Base-by-base conservation (phyloP, 1,140 invertebrate genomes). In the Caenorhabditis inopinata region DNA sequence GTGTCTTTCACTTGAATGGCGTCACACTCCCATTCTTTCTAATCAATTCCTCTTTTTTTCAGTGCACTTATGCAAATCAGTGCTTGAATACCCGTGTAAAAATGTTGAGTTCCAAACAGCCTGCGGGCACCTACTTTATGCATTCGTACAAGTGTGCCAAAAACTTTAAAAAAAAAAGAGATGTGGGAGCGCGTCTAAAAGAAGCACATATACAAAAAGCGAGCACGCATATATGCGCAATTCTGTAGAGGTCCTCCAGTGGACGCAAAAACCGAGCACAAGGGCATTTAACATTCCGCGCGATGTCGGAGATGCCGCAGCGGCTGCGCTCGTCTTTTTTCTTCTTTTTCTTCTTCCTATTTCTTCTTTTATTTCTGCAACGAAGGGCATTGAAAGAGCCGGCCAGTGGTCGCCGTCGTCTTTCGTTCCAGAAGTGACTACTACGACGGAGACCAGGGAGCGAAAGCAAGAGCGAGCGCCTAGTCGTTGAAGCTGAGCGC, bases 361-460 rank as follows among this genome's bases (percentile, higher is more conserved):
- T n/a, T n/a, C n/a, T 58, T 58, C 27, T 58, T 58, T 58, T 58
- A n/a, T 68, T 42, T 68, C 38, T 68, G 58, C 58, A 68, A 68
- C 58, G 58, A 42, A 35, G 32, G 32, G 58, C 16, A 35, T 18
- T 12, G 49, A 53, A 7, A 32, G 27, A 58, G 51, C 32, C 16
- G 58, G 32, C 58, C 32, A 68, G 5, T 68, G 58, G 58, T 68
- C 58, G 58, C 58, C 58, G n/a, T 42, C 58, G 32, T 12, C 32
- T 32, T 68, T 68, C 58, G 58, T 68, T 68, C 58, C 58, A 68
- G 58, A 68, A 68, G 58, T 68, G 58, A 68, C 58, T 68, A 68
- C 32, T 68, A 68, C 32, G 12, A 62, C 53, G 27, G 35, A 32
- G 58, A 68, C 58, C 18, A 68, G 58, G 29, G 32, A 38, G 32